phyloP scores from a whole-genome alignment of 1,140 invertebrate genomes.

The Lordiphosa collinella region DNA sequence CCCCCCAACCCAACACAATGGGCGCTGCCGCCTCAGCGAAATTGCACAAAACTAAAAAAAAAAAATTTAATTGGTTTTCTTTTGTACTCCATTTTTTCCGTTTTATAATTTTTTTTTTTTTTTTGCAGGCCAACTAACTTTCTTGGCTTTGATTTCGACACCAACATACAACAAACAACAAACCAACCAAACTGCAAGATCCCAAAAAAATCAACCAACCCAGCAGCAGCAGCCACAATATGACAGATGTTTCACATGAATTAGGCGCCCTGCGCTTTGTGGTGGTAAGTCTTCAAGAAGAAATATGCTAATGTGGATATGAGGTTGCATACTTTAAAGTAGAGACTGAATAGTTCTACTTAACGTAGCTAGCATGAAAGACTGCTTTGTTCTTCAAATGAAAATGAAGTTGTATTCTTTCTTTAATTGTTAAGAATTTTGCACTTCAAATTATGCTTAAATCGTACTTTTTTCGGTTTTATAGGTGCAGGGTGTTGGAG shows the following conservation, averaged over 20 bases:
- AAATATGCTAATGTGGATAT: not conserved
- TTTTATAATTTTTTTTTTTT: not conserved
- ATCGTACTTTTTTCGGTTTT: no score
- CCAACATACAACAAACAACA: not conserved
- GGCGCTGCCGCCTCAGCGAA: conserved; percentile 7
- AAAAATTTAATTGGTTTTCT: conserved; percentile 41
- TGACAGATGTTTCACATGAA: conserved; percentile 77
- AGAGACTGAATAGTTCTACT: no score
- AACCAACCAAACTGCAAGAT: conserved; percentile 41
- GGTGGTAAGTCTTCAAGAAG: conserved; percentile 57
- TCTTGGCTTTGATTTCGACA: not conserved
- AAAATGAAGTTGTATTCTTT: no score
- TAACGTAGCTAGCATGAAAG: no score
- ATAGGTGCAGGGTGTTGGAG: no score
- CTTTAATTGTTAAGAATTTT: no score
- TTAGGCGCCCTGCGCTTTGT: conserved; percentile 73
- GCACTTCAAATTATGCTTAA: no score
- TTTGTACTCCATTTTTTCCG: conserved; percentile 17
- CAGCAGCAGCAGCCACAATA: conserved; percentile 27
- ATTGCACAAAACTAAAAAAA: conserved; percentile 3
- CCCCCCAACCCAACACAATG: conserved; percentile 33
- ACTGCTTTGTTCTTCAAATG: no score
- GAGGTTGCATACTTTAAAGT: no score
- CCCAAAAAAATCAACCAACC: conserved; percentile 18
- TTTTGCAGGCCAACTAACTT: conserved; percentile 15